phyloP scores from a whole-genome alignment of 2,888 invertebrate species.

The Neocrepidodera transversa region DNA sequence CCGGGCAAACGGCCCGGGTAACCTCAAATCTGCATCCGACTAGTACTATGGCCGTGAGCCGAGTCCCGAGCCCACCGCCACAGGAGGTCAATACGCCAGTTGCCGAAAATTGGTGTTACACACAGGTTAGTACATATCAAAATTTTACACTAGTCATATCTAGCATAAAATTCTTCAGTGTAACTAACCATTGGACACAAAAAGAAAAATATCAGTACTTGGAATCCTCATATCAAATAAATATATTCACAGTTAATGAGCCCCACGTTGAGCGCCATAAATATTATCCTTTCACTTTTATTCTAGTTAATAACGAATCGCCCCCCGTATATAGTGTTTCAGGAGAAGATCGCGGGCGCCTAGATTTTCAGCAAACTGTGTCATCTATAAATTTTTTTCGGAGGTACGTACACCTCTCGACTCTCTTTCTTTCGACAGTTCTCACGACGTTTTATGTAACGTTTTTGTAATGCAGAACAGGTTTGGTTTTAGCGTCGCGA shows the following conservation, averaged over 20 bases:
- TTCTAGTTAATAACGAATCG: too few relatives aligned
- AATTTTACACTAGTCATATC: too few relatives aligned
- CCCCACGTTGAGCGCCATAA: too few relatives aligned
- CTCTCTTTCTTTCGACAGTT: background rate
- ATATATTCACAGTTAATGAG: too few relatives aligned
- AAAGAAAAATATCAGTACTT: too few relatives aligned
- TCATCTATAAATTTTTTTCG: constrained; percentile 8
- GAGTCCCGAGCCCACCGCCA: constrained; percentile 94
- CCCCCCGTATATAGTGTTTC: background rate
- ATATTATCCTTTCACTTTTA: too few relatives aligned
- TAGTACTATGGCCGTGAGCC: constrained; percentile 95
- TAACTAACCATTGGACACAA: too few relatives aligned
- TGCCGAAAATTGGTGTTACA: constrained; percentile 99
- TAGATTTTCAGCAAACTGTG: constrained; percentile 12
- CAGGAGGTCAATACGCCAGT: constrained; percentile 96
- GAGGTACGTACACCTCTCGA: constrained; percentile 6
- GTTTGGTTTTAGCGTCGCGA: background rate
- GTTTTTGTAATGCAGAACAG: constrained; percentile 5
- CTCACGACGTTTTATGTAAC: constrained; percentile 12
- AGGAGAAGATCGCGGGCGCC: background rate
- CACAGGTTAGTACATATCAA: constrained; percentile 88
- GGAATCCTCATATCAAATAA: too few relatives aligned
- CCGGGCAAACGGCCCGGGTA: constrained; percentile 86
- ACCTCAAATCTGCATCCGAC: constrained; percentile 82
- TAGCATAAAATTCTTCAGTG: too few relatives aligned